Conservation (phyloP, 2,113 vertebrate genomes). For the Ailuropoda melanoleuca region DNA sequence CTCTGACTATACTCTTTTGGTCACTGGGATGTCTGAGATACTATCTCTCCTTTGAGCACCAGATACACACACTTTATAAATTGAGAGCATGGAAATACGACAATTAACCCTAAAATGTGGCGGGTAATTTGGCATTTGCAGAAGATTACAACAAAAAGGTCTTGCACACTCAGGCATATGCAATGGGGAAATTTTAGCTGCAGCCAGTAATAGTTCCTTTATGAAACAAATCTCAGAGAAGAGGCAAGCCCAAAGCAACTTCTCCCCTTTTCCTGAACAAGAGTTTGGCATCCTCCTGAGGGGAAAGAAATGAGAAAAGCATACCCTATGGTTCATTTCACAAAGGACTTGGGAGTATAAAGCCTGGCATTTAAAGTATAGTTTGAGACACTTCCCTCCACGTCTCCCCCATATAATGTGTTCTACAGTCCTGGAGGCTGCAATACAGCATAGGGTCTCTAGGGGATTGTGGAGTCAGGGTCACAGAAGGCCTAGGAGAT, state of each 20-base stretch:
- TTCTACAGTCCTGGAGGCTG: not conserved
- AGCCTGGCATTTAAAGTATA: not conserved
- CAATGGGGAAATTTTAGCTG: not conserved
- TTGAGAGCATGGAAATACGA: not conserved
- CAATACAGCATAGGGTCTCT: not conserved
- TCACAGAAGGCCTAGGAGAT: not conserved
- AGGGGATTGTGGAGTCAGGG: not conserved
- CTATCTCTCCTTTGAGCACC: not conserved
- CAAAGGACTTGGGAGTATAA: not conserved
- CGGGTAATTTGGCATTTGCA: not conserved
- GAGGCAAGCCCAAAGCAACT: not conserved
- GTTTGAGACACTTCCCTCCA: not conserved
- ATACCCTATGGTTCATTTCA: not conserved
- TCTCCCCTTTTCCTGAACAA: not conserved
- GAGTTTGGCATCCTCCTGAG: not conserved
- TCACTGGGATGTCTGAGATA: not conserved
- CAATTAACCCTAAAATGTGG: not conserved
- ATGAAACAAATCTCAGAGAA: not conserved
- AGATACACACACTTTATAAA: not conserved
- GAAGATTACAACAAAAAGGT: not conserved
- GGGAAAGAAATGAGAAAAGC: not conserved
- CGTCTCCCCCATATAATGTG: not conserved
- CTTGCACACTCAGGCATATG: not conserved
- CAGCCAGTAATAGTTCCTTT: not conserved
- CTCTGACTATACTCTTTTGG: not conserved